A percentile compares a stretch with the other conserved stretches of the same genome.
Evolutionary conservation across 2,113 vertebrate species (phyloP).

Genomic region (Mormyrus lacerda): DNA sequence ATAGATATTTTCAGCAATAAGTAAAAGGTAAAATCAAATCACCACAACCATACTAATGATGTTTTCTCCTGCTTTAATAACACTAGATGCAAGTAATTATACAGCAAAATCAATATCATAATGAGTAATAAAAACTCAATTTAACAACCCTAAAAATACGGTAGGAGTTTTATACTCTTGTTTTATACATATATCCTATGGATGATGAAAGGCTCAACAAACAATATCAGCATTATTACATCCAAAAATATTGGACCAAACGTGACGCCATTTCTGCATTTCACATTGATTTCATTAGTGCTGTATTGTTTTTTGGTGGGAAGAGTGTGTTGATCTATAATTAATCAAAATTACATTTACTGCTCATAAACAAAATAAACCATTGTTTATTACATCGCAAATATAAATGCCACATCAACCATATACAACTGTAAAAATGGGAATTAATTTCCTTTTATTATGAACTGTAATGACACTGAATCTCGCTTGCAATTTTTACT

Average conservation of each 20-base stretch:
- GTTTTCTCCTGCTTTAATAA: neutral
- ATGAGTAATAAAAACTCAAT: neutral
- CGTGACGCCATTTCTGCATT: neutral
- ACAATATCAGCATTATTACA: neutral
- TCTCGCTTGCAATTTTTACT: neutral
- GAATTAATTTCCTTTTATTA: neutral
- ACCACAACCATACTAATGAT: neutral
- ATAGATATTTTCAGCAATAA: neutral
- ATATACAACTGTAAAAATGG: neutral
- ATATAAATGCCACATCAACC: neutral
- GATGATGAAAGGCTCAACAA: neutral
- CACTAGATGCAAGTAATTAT: neutral
- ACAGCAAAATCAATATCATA: neutral
- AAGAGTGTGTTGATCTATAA: neutral
- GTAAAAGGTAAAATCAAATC: neutral
- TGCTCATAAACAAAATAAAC: neutral
- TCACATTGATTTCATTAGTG: neutral
- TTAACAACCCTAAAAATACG: neutral
- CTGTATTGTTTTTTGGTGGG: neutral
- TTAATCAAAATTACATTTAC: neutral
- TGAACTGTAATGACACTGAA: neutral
- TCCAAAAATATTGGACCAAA: neutral
- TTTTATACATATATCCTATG: neutral
- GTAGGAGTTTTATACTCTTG: neutral
- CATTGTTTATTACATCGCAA: neutral